phyloP scores from a whole-genome alignment of 2,797 vertebrate species.

The Echeneis naucrates region DNA sequence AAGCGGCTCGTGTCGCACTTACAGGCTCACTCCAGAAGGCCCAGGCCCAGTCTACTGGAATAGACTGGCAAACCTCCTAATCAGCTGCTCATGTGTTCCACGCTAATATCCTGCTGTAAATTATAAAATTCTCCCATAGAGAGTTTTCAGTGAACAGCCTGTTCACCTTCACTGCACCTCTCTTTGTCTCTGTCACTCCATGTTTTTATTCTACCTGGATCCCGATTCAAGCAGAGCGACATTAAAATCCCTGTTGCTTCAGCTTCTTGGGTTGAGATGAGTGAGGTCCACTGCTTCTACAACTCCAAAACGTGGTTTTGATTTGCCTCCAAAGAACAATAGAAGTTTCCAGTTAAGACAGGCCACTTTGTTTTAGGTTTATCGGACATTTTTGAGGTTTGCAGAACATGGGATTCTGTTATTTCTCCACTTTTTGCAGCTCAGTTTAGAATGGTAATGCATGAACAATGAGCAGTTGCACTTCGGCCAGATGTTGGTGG shows the following conservation, averaged over 20 bases:
- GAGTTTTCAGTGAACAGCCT: slow-evolving; percentile 15
- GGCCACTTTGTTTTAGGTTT: slow-evolving; percentile 18
- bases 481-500: not conserved
- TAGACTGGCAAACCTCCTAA: not conserved
- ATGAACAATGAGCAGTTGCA: not conserved
- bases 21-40: slow-evolving; percentile 45
- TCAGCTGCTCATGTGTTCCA: slow-evolving; percentile 26
- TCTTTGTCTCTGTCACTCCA: not conserved
- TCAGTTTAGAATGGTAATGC: not conserved
- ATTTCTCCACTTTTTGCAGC: not conserved
- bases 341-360: slow-evolving; percentile 16
- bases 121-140: slow-evolving; percentile 19
- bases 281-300: slow-evolving; percentile 21
- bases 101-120: slow-evolving; percentile 30
- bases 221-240: slow-evolving; percentile 3
- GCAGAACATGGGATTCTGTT: slow-evolving; percentile 9
- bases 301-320: slow-evolving; percentile 39
- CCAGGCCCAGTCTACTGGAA: slow-evolving; percentile 47
- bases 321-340: slow-evolving; percentile 48
- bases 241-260: slow-evolving; percentile 38
- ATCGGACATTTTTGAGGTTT: slow-evolving; percentile 35
- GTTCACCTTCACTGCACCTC: not conserved
- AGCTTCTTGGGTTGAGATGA: slow-evolving; percentile 41
- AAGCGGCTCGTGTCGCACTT: slow-evolving; percentile 45
- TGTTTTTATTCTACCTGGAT: slow-evolving; percentile 25